Evolutionary conservation across 2,797 vertebrate species (phyloP), one percentile per base, ranked within the genome.

Genomic region (Micromesistius poutassou): DNA sequence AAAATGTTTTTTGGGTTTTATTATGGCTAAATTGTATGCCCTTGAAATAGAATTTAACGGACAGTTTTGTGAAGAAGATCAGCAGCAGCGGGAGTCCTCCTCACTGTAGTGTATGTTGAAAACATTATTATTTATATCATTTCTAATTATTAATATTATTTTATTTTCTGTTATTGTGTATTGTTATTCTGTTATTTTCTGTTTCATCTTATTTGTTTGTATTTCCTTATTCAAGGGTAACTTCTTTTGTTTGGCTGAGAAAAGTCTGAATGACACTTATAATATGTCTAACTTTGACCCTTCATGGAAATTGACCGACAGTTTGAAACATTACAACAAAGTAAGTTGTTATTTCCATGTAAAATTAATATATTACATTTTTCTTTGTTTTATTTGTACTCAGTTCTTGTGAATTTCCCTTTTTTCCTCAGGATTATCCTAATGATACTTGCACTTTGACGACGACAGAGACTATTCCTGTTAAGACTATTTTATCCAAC

Each of bases 261-360:
- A 73, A 50, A 1, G 5, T 22, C 75, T 90, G 71, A 3, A 40
- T 40, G n/a, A n/a, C n/a, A 40, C 0, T 33, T 5, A 4, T 33
- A 35, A 35, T 35, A 0, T 35, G 33, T 35, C 33, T 35, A 0
- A 35, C 5, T 35, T 7, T 35, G 33, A 35, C 33, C 1, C 5
- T 35, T 0, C 0, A 7, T 1, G 0, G 0, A n/a, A 0, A 0
- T 81, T 89, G 14, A 0, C 0, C 0, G 1, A 0, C 0, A 0
- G 0, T 0, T 0, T 89, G 55, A 0, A 1, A 0, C 0, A 0
- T 0, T 86, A 42, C 78, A 86, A 84, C 78, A 28, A 40, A 81
- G 85, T 90, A 87, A 86, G 33, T 8, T 28, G 8, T 68, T 28
- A 68, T 28, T 25, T 68, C 8, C 28, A 68, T 28, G 62, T 68